Base-by-base conservation (phyloP, 2,888 invertebrate species). In the Epistrophella euchroma region DNA sequence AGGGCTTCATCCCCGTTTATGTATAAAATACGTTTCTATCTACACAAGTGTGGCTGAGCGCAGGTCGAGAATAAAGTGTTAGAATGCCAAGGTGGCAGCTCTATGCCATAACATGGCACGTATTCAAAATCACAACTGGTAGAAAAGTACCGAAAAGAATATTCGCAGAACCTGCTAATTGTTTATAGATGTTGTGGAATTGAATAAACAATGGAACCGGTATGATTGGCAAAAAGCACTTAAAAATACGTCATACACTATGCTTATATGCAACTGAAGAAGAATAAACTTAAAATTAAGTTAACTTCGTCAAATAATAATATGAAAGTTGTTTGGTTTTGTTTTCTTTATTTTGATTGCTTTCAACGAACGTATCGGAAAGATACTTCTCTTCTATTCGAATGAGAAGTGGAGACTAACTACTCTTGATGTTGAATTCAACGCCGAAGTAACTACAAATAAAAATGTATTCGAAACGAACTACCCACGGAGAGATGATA, bases 371-470 rank as follows among this genome's bases (percentile, higher is more conserved):
- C 55, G 56, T 22, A 50, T n/a, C 28, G 28, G 13, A 50, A 62
- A 56, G 50, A 78, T 78, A 76, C 60, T 73, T 80, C 85, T 81
- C 68, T 76, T 68, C 80, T 45, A 50, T 55, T 68, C 72, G 68
- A 58, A 76, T 76, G 76, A 68, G n/a, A 76, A 85, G 72, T 85
- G 76, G 60, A 68, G 68, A 85, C 85, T 85, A 52, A 55, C 19
- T 11, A 25, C 35, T 7, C n/a, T 47, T 35, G 11, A 15, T 45
- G 56, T 19, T 71, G 56, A 2, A 28, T 71, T 56, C 17, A 71
- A 68, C 37, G 15, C 22, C 11, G n/a, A 68, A 68, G 50, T 32
- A 37, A 50, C 43, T 43, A 58, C 11, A 40, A 40, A 55, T 32
- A 32, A 32, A 32, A 52, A 25, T 22, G 2, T 22, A 11, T 9